Evolutionary conservation across 2,888 invertebrate species (phyloP), one percentile per base, ranked within the genome.

Genomic region (Tortrix viridana): DNA sequence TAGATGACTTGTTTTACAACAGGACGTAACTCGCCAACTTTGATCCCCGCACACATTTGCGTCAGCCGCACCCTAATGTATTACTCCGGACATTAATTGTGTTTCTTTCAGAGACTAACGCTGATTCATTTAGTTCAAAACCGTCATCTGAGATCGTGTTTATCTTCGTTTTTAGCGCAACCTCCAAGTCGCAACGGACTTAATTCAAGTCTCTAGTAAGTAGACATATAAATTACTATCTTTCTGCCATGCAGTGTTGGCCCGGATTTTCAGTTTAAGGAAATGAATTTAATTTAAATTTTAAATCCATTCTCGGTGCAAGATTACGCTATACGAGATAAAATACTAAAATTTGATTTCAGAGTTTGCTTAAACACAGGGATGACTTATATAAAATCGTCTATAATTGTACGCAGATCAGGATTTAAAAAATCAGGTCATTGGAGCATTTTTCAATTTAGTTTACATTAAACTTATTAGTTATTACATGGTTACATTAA

Each of bases 1-100:
- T 76, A 69, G 68, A 65, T 54, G 44, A 59, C 46, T 63, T 62
- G 57, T 56, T 61, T 49, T 55, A 48, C 38, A 47, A 66, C 49
- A 52, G 16, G 32, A 52, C 54, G 22, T 43, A 43, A 48, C 59
- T 48, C 48, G 46, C 53, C 57, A 63, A 53, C 63, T 58, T 58
- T 48, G 53, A 63, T 63, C 47, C 50, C 56, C 41, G 5, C 22
- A 41, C 55, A 46, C 47, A 58, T 63, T 62, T 56, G 56, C 38
- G 44, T 46, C 61, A 62, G 50, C 62, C 38, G 32, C 50, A 43
- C 50, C 50, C 50, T 52, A 62, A 57, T 53, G 32, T 53, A 53
- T 60, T 52, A 32, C 43, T 57, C 38, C 43, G n/a, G 48, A 57
- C 53, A 53, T 47, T 58, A 26, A 63, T 53, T 48, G 47, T 48